Conservation (phyloP, 2,888 invertebrate genomes). For the Stenchaetothrips biformis region DNA sequence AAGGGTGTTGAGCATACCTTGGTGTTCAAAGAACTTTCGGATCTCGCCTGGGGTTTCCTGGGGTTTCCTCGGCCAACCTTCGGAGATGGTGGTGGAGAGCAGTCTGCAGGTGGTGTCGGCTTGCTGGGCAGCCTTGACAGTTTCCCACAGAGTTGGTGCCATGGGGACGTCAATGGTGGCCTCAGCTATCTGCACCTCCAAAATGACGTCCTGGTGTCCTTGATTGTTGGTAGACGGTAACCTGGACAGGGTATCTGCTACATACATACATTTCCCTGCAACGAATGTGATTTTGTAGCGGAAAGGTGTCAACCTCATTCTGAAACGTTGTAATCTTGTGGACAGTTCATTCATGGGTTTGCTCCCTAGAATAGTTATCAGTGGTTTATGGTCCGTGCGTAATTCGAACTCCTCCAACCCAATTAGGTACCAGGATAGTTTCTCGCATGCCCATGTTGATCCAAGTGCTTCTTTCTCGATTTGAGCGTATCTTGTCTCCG, state of each 20-base stretch:
- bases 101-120: neutral
- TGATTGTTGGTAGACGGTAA: neutral
- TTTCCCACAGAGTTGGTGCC: neutral
- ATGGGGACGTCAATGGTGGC: neutral
- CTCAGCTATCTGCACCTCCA: neutral
- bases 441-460: neutral
- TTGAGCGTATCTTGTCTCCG: slow-evolving; percentile 43
- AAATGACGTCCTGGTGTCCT: neutral
- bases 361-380: neutral
- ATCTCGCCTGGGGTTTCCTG: neutral
- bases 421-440: neutral
- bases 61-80: neutral
- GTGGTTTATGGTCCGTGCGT: neutral
- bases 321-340: slow-evolving; percentile 33
- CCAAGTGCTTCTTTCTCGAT: slow-evolving; percentile 39
- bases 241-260: slow-evolving; percentile 40
- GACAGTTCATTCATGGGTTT: neutral
- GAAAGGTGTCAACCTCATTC: slow-evolving; percentile 40
- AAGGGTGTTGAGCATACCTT: neutral
- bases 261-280: slow-evolving; percentile 40
- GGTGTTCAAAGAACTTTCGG: neutral
- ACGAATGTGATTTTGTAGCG: slow-evolving; percentile 39
- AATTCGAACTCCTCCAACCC: no score
- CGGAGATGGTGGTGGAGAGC: neutral
- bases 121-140: neutral